Percentiles rank a stretch among this genome's conserved stretches.
phyloP scores from a whole-genome alignment of 2,888 invertebrate species.

The Nasonia oneida region DNA sequence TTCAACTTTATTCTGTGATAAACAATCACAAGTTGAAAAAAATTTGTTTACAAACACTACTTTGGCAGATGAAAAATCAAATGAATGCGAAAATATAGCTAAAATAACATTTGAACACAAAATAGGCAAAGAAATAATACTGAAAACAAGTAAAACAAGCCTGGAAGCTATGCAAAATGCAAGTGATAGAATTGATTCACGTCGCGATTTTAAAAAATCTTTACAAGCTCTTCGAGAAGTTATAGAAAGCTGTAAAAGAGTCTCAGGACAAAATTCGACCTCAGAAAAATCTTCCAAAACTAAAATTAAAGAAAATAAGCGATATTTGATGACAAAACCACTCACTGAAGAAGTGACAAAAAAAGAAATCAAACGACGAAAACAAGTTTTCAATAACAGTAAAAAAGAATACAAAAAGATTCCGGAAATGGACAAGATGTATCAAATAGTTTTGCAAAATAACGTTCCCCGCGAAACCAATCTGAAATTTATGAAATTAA shows the following conservation, averaged over 20 bases:
- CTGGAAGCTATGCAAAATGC: background rate
- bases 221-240: constrained; percentile 21
- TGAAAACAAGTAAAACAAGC: background rate
- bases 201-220: constrained; percentile 37
- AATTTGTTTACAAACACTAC: background rate
- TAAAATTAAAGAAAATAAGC: background rate
- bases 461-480: constrained; percentile 22
- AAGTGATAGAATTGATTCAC: background rate
- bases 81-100: background rate
- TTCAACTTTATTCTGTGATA: constrained; percentile 10
- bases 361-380: background rate
- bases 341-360: background rate
- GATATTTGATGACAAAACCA: background rate
- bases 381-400: background rate
- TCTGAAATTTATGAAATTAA: constrained; percentile 39
- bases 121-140: background rate
- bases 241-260: constrained; percentile 23
- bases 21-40: constrained; percentile 29
- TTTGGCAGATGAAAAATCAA: background rate
- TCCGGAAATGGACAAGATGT: constrained; percentile 51
- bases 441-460: constrained; percentile 51
- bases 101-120: background rate
- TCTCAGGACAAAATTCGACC: background rate
- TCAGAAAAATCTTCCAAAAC: background rate
- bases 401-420: constrained; percentile 14